Evolutionary conservation across 2,888 invertebrate genomes (phyloP), one percentile per base, ranked within the genome.

Genomic region (Endotricha flammealis): DNA sequence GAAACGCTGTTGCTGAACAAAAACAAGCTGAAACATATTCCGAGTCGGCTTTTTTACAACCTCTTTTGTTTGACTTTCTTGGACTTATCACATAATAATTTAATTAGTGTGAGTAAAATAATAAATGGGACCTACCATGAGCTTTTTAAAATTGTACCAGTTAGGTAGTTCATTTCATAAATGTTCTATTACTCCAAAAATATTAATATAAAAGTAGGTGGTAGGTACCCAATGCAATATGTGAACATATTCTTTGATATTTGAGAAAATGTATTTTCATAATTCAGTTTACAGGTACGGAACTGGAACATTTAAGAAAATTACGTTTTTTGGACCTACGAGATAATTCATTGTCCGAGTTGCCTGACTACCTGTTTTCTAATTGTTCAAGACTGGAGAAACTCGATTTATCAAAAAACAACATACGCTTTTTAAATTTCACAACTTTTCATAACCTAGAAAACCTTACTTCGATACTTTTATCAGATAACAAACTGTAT

Each of bases 401-500:
- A 54, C 72, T 94, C 10, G 90, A 91, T 53, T 70, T 94, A 29
- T 91, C 92, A 44, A 90, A 89, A 43, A 93, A 93, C 59, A 90
- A 90, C 57, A 71, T 94, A 35, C 89, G 91, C 50, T 88, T 82
- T 39, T 60, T 94, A 20, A 88, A 89, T 36, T 74, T 88, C 13
- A 88, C 88, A 8, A 87, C 88, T 6, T 91, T 94, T 49, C 68
- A 77, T 12, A 92, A 92, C 1, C 70, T 94, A 32, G 66, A 74
- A 4, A 91, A 92, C 58, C 70, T 94, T 27, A 91, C 90, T 0
- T 88, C 90, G 0, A 81, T 94, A 7, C 82, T 92, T 38, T 69
- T 94, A 5, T 92, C 92, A 44, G 92, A 93, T 46, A 94, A 94
- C 63, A 88, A 91, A 50, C 73, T 94, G 12, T 86, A 88, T 40